Conservation (phyloP, 2,113 vertebrate species). For the Craseonycteris thonglongyai region DNA sequence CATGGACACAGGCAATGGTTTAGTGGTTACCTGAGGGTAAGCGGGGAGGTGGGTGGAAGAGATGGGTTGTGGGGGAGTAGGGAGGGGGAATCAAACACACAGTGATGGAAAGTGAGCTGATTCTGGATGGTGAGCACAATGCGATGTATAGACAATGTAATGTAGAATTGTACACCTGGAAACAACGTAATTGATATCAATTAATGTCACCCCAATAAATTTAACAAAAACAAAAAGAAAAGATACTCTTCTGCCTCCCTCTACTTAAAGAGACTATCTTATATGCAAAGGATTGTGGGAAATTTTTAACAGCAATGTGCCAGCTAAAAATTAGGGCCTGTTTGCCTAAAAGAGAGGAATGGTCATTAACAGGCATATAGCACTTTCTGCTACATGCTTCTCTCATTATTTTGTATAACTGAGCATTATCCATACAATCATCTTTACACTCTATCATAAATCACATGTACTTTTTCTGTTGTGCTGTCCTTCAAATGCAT, state of each 20-base stretch:
- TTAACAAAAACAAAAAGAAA: neutral
- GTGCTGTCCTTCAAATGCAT: neutral
- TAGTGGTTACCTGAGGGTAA: too few species aligned
- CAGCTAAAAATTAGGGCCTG: neutral
- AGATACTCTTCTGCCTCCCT: neutral
- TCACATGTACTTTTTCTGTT: neutral
- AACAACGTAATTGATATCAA: too few species aligned
- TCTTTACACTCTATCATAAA: neutral
- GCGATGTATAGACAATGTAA: too few species aligned
- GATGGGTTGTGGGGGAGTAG: too few species aligned
- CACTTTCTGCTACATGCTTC: neutral
- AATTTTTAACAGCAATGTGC: neutral
- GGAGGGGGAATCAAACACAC: too few species aligned
- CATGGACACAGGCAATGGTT: too few species aligned
- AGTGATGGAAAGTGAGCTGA: too few species aligned
- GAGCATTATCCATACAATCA: neutral
- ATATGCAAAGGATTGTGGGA: neutral
- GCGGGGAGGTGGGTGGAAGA: too few species aligned
- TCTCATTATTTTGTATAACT: neutral
- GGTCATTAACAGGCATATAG: neutral
- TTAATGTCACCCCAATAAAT: too few species aligned
- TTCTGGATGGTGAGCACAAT: too few species aligned
- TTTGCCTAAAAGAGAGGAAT: neutral
- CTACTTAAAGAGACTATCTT: neutral
- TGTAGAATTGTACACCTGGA: too few species aligned